Evolutionary conservation across 2,888 invertebrate genomes (phyloP).

Genomic region (Drosophila ezoana): DNA sequence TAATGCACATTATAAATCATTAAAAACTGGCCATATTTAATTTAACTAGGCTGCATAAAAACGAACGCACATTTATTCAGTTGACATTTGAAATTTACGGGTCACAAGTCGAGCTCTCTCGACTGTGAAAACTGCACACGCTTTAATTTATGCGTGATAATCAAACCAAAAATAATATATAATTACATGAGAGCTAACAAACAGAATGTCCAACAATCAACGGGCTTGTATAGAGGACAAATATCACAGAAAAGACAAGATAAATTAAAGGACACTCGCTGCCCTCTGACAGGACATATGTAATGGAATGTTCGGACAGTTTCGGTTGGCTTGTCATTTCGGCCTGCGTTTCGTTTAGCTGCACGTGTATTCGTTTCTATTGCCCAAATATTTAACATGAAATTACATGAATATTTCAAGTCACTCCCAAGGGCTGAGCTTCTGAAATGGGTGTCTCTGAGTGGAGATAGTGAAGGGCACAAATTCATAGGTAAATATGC

Average conservation of each 20-base stretch:
- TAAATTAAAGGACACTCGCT: conserved; percentile 61
- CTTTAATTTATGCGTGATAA: conserved; percentile 51
- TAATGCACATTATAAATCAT: conserved; percentile 18
- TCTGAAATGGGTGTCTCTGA: conserved; percentile 28
- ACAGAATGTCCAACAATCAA: conserved; percentile 30
- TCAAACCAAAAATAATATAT: conserved; percentile 59
- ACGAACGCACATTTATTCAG: not conserved
- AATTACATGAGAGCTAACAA: conserved; percentile 25
- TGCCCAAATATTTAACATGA: conserved; percentile 65
- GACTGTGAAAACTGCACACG: conserved; percentile 20
- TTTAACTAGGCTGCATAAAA: conserved; percentile 28
- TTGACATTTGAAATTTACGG: conserved; percentile 33
- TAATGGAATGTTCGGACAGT: conserved; percentile 44
- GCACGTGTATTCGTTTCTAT: conserved; percentile 35
- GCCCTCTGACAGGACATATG: conserved; percentile 52
- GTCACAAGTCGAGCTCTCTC: conserved; percentile 3
- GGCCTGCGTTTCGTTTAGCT: conserved; percentile 15
- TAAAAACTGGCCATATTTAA: conserved; percentile 6
- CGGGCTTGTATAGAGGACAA: conserved; percentile 1
- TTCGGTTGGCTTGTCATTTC: conserved; percentile 39
- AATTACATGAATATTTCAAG: conserved; percentile 72
- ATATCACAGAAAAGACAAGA: conserved; percentile 40
- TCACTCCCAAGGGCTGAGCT: conserved; percentile 32
- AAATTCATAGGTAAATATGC: conserved; percentile 42
- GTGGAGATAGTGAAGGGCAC: conserved; percentile 14